Evolutionary conservation across 2,888 invertebrate species (phyloP).

Genomic region (Hemistola chrysoprasaria): DNA sequence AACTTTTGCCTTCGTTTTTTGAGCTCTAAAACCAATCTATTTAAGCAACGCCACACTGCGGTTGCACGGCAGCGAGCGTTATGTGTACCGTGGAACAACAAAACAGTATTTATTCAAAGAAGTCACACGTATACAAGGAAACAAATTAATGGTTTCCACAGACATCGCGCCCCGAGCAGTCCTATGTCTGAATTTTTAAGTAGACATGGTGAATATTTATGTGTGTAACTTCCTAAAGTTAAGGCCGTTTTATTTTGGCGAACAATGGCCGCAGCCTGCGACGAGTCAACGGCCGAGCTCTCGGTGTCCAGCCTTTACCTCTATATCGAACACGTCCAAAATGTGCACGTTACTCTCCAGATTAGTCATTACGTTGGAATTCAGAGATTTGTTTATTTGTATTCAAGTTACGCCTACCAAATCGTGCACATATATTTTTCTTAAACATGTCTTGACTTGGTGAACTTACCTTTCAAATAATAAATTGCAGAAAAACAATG

Average conservation of each 20-base stretch:
- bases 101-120: constrained; percentile 15
- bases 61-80: not conserved
- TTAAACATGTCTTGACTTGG: no score
- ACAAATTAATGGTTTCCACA: constrained; percentile 6
- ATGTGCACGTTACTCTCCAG: constrained; percentile 38
- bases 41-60: constrained; percentile 1
- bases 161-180: not conserved
- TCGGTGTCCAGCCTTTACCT: constrained; percentile 25
- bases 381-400: constrained; percentile 35
- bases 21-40: constrained; percentile 7
- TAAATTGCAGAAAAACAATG: no score
- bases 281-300: constrained; percentile 57
- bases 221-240: constrained; percentile 16
- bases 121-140: constrained; percentile 14
- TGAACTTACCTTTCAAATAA: no score
- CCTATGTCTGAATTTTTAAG: constrained; percentile 11
- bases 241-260: constrained; percentile 27
- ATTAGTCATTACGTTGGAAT: constrained; percentile 43
- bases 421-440: no score
- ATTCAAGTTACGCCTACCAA: constrained; percentile 23
- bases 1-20: constrained; percentile 28
- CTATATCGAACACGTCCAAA: constrained; percentile 43
- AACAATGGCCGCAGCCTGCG: constrained; percentile 38
- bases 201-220: constrained; percentile 6
- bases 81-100: constrained; percentile 11